A percentile compares a stretch with the other conserved stretches of the same genome.
These are phyloP conservation scores for Selenia dentaria DNA, from an alignment of 2,888 invertebrate genomes.

Conservation along the genomic window DNA sequence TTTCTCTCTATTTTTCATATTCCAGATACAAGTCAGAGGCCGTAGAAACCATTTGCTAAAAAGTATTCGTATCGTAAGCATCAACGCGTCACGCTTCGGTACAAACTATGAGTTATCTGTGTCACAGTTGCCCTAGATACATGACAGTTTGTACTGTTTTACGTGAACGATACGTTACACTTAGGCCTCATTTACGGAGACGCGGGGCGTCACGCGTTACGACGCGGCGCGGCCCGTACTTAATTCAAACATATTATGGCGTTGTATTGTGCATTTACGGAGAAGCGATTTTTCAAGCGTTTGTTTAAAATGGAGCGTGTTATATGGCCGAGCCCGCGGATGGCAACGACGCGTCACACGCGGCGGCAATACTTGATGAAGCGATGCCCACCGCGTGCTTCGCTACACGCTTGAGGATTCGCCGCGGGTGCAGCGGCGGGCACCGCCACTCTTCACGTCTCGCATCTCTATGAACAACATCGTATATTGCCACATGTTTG, in stretches of 20 bases:
- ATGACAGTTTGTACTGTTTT: no score
- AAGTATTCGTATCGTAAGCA: no score
- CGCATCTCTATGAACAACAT: slow-evolving; percentile 14
- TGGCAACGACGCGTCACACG: not conserved
- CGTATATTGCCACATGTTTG: not conserved
- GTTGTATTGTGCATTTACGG: not conserved
- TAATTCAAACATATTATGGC: not conserved
- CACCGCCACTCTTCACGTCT: slow-evolving; percentile 9
- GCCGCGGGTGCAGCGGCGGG: slow-evolving; percentile 7
- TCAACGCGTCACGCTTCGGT: no score
- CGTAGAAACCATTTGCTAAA: no score
- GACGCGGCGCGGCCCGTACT: not conserved
- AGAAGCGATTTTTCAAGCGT: not conserved
- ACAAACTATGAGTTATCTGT: no score
- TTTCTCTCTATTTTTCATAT: no score
- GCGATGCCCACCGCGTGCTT: slow-evolving; percentile 6
- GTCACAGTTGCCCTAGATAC: no score
- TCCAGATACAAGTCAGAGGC: no score
- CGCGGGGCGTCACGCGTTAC: not conserved
- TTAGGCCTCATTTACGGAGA: not conserved
- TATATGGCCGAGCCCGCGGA: not conserved
- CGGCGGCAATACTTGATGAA: not conserved
- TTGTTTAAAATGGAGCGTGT: not conserved
- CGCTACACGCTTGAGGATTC: slow-evolving; percentile 2
- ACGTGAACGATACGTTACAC: no score